Percentiles rank a stretch among this genome's conserved stretches.
Evolutionary conservation across 2,113 vertebrate species (phyloP).

Genomic region (Zingel zingel): DNA sequence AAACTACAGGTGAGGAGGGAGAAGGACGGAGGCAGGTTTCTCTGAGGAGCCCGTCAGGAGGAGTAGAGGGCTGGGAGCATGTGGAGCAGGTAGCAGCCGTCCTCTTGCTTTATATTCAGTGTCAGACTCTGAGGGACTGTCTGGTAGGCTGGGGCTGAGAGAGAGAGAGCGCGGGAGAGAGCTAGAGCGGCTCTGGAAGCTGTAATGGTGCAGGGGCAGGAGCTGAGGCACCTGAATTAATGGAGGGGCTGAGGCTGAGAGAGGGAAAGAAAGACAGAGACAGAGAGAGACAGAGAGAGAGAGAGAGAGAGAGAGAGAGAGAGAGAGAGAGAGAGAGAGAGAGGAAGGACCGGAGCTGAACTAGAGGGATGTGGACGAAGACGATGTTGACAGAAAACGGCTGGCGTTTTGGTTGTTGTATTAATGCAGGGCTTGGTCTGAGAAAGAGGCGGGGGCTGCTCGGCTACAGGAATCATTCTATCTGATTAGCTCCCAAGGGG

Average conservation of each 20-base stretch:
- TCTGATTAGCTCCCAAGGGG: conserved; percentile 83
- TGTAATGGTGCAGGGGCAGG: conserved; percentile 68
- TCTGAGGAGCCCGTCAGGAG: conserved; percentile 73
- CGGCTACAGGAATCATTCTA: conserved; percentile 79
- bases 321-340: conserved; percentile 24
- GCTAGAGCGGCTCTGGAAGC: conserved; percentile 61
- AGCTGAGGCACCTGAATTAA: conserved; percentile 77
- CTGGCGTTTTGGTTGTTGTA: conserved; percentile 54
- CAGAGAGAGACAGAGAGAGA: neutral
- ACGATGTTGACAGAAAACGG: conserved; percentile 29
- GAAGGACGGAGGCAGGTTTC: conserved; percentile 68
- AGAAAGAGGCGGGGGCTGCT: conserved; percentile 60
- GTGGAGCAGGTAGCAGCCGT: conserved; percentile 81
- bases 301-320: conserved; percentile 1
- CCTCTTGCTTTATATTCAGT: conserved; percentile 83
- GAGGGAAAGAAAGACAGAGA: conserved; percentile 22
- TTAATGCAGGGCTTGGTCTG: conserved; percentile 66
- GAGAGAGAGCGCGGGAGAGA: conserved; percentile 51
- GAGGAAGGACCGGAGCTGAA: conserved; percentile 18
- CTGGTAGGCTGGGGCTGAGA: conserved; percentile 73
- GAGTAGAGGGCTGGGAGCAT: conserved; percentile 75
- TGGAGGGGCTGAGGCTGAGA: conserved; percentile 60
- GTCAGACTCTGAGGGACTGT: conserved; percentile 79
- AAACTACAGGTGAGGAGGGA: conserved; percentile 76
- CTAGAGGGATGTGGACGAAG: conserved; percentile 28